Percentiles rank a stretch among this genome's conserved stretches.
Conservation (phyloP, 2,797 vertebrate species). For the Holocentrus rufus region DNA sequence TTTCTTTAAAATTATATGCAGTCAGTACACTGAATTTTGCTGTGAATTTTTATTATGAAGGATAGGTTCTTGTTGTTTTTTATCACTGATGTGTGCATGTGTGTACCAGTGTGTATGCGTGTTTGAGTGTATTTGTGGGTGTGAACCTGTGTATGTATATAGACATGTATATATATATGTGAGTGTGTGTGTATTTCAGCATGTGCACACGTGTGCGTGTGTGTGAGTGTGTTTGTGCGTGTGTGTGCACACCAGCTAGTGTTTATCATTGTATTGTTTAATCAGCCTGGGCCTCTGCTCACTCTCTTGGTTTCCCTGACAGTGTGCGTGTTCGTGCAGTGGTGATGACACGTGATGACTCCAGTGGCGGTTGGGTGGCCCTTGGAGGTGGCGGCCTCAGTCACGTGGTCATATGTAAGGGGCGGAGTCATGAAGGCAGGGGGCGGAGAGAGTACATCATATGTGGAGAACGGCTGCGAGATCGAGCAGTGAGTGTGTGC, state of each 20-base stretch:
- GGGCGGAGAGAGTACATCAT: constrained; percentile 87
- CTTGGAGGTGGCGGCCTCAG: constrained; percentile 92
- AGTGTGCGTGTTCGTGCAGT: constrained; percentile 94
- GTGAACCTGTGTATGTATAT: too few species aligned
- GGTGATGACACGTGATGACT: constrained; percentile 97
- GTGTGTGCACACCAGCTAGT: constrained; percentile 11
- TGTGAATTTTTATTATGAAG: neutral
- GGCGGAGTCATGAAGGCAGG: constrained; percentile 85
- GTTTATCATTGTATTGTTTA: constrained; percentile 41
- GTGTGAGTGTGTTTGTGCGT: constrained; percentile 7
- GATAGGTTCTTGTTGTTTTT: neutral
- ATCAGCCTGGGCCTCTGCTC: constrained; percentile 50
- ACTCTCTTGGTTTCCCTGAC: constrained; percentile 63
- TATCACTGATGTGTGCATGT: neutral
- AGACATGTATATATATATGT: neutral
- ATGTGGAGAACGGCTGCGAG: constrained; percentile 89
- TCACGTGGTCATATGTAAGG: constrained; percentile 91
- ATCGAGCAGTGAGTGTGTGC: constrained; percentile 92
- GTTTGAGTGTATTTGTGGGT: neutral
- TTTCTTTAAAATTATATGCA: neutral
- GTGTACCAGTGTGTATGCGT: neutral
- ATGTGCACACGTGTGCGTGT: neutral
- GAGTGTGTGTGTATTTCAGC: neutral
- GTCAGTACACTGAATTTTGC: constrained; percentile 10
- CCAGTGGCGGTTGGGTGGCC: constrained; percentile 94